These are phyloP conservation scores for Polyommatus icarus DNA, from an alignment of 2,888 invertebrate species.

Conservation along the genomic window DNA sequence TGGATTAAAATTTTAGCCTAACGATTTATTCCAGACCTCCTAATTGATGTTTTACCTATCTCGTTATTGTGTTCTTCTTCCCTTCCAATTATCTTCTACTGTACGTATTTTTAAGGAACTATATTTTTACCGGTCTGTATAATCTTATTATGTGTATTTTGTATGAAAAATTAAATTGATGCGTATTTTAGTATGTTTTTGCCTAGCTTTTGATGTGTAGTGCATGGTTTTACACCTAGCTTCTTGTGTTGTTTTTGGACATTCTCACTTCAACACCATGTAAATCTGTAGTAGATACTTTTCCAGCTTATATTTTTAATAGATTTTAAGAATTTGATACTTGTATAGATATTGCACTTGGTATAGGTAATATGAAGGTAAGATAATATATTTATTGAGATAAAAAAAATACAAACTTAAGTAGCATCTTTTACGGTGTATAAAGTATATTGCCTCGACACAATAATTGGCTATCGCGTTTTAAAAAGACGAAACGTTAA, in stretches of 20 bases:
- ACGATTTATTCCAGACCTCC: too few species aligned
- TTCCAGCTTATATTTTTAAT: neutral
- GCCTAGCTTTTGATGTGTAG: constrained; percentile 28
- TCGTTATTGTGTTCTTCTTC: neutral
- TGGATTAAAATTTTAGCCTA: too few species aligned
- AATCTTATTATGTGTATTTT: neutral
- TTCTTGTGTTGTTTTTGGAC: constrained; percentile 12
- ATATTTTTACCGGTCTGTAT: neutral
- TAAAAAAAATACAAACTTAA: neutral
- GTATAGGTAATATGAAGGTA: neutral
- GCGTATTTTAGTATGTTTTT: neutral
- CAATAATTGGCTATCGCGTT: neutral
- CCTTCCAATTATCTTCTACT: neutral
- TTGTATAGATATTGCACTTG: neutral
- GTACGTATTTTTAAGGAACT: neutral
- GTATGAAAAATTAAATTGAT: neutral
- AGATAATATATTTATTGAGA: neutral
- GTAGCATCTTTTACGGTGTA: neutral
- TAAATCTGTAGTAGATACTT: neutral
- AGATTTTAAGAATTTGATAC: neutral
- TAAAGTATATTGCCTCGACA: too few species aligned
- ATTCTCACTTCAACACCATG: constrained; percentile 19
- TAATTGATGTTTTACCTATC: neutral
- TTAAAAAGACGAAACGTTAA: neutral
- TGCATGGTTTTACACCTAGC: constrained; percentile 22